Evolutionary conservation across 2,888 invertebrate species (phyloP).

Genomic region (Amblyjoppa proteus): DNA sequence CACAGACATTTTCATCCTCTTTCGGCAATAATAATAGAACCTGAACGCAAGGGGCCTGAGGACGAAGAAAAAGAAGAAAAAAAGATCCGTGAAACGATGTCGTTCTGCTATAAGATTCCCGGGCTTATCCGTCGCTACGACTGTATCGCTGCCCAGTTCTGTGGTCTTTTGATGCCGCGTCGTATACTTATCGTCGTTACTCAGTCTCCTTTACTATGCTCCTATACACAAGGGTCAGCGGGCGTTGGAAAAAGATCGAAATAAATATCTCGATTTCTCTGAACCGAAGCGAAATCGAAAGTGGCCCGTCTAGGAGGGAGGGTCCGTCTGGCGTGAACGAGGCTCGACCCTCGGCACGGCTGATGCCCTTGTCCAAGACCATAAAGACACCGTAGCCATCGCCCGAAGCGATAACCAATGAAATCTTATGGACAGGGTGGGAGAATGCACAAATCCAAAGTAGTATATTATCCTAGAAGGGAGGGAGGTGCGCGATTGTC

Average conservation of each 20-base stretch:
- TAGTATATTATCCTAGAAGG: not conserved
- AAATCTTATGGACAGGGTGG: slow-evolving; percentile 49
- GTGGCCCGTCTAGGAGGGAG: slow-evolving; percentile 39
- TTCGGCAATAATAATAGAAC: slow-evolving; percentile 35
- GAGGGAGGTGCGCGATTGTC: too few species aligned
- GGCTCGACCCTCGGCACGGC: slow-evolving; percentile 7
- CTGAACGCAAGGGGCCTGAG: slow-evolving; percentile 10
- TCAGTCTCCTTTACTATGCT: not conserved
- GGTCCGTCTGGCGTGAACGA: slow-evolving; percentile 32
- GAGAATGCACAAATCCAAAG: slow-evolving; percentile 58
- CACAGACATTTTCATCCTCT: slow-evolving; percentile 27
- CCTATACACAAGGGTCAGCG: not conserved
- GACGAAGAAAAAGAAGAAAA: slow-evolving; percentile 3
- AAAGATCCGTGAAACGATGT: slow-evolving; percentile 54
- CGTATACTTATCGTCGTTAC: slow-evolving; percentile 34
- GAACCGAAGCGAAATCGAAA: slow-evolving; percentile 67
- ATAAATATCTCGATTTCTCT: slow-evolving; percentile 74
- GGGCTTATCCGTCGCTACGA: slow-evolving; percentile 61
- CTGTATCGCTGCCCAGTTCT: not conserved
- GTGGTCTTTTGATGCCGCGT: slow-evolving; percentile 16
- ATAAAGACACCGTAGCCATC: slow-evolving; percentile 34
- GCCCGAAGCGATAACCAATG: slow-evolving; percentile 34
- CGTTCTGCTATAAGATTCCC: slow-evolving; percentile 55
- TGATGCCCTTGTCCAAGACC: slow-evolving; percentile 7
- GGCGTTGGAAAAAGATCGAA: slow-evolving; percentile 68